A percentile compares a stretch with the other conserved stretches of the same genome.
phyloP scores from a whole-genome alignment of 2,888 invertebrate genomes.

The Phorcus lineatus region DNA sequence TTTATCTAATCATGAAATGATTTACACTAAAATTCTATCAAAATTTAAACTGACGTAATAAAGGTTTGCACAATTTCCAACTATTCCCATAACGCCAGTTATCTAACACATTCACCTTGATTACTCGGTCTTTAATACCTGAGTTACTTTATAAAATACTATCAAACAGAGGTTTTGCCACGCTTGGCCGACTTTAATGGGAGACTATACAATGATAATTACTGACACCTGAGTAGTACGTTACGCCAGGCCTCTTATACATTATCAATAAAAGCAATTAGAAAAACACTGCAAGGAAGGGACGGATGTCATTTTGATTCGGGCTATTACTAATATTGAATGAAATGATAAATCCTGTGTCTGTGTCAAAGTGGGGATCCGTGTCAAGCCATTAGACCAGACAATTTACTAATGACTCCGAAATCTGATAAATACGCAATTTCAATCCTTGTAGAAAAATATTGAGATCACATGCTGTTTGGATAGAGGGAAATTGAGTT shows the following conservation, averaged over 20 bases:
- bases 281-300: not conserved
- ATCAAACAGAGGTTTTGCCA: not conserved
- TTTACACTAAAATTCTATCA: too few relatives aligned
- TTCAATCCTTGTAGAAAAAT: slow-evolving; percentile 5
- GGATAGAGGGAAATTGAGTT: not conserved
- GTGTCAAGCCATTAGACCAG: slow-evolving; percentile 12
- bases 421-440: slow-evolving; percentile 18
- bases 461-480: not conserved
- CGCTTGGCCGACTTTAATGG: slow-evolving; percentile 9
- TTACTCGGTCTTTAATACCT: not conserved
- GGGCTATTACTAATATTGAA: slow-evolving; percentile 24
- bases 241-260: not conserved
- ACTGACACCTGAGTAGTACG: not conserved
- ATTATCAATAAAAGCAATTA: slow-evolving; percentile 19
- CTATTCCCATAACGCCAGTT: too few relatives aligned
- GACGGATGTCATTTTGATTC: slow-evolving; percentile 11
- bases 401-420: slow-evolving; percentile 20
- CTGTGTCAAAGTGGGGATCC: slow-evolving; percentile 22
- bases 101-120: too few relatives aligned
- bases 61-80: too few relatives aligned
- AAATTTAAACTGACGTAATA: too few relatives aligned
- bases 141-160: not conserved
- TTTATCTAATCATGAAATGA: too few relatives aligned
- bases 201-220: not conserved
- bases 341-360: slow-evolving; percentile 15